Conservation (phyloP, 2,797 vertebrate genomes). For the Antrozous pallidus region DNA sequence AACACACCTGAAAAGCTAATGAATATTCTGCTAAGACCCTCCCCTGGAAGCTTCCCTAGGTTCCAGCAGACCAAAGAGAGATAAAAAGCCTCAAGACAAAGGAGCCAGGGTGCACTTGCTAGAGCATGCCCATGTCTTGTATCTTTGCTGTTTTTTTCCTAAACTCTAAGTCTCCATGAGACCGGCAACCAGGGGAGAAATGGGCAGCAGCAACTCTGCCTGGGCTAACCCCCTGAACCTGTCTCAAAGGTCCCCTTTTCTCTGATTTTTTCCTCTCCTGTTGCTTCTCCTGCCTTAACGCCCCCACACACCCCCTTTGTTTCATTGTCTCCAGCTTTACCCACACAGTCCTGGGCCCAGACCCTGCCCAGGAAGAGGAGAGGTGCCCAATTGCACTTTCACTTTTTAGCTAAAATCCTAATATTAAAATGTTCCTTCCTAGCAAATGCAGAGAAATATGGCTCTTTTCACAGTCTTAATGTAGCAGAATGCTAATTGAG, state of each 20-base stretch:
- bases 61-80: not conserved
- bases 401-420: conserved; percentile 34
- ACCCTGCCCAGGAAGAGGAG: not conserved
- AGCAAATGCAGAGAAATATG: conserved; percentile 37
- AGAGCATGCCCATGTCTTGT: not conserved
- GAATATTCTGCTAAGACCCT: not conserved
- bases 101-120: not conserved
- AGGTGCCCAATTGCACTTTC: not conserved
- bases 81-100: not conserved
- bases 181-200: not conserved
- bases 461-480: conserved; percentile 54
- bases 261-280: not conserved
- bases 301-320: not conserved
- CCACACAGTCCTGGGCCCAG: not conserved
- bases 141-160: not conserved
- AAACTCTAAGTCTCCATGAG: not conserved
- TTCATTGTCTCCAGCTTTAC: not conserved
- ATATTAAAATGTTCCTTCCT: conserved; percentile 56
- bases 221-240: not conserved
- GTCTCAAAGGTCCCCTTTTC: not conserved
- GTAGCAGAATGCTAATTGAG: conserved; percentile 65
- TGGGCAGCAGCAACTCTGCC: not conserved
- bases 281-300: not conserved
- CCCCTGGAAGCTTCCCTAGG: not conserved
- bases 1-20: not conserved